These are phyloP conservation scores for Adela reaumurella DNA, from an alignment of 2,888 invertebrate species.

Conservation along the genomic window DNA sequence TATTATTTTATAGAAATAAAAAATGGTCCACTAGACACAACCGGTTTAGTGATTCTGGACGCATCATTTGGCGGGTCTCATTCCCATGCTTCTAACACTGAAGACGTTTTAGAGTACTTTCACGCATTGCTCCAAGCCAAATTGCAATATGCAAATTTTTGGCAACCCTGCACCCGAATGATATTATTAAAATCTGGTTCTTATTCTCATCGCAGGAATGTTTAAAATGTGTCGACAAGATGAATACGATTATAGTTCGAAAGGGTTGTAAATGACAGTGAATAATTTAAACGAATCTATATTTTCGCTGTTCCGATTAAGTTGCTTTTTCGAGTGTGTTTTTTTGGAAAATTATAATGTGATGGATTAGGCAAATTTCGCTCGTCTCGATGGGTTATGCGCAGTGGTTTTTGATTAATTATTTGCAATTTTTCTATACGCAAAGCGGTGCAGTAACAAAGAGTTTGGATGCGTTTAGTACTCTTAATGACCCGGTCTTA, in stretches of 20 bases:
- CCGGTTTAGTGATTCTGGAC: slow-evolving; percentile 45
- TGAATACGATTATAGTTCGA: too few species aligned
- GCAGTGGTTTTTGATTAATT: slow-evolving; percentile 27
- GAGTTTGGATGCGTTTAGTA: not conserved
- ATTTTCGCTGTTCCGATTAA: not conserved
- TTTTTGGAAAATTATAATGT: slow-evolving; percentile 11
- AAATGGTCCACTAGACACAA: slow-evolving; percentile 41
- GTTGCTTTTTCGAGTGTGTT: not conserved
- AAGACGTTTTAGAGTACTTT: not conserved
- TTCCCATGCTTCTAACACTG: not conserved
- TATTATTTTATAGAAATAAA: slow-evolving; percentile 27
- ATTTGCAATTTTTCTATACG: slow-evolving; percentile 22
- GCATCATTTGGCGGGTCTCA: slow-evolving; percentile 25
- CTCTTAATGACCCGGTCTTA: not conserved
- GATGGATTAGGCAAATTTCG: slow-evolving; percentile 36
- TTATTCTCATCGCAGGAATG: too few species aligned
- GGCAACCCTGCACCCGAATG: too few species aligned
- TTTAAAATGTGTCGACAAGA: too few species aligned
- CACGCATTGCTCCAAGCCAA: not conserved
- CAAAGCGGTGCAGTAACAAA: not conserved
- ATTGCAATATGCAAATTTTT: not conserved
- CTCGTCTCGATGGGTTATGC: not conserved
- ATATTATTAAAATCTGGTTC: too few species aligned
- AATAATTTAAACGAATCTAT: too few species aligned
- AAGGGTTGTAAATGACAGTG: too few species aligned